Evolutionary conservation across 2,888 invertebrate species (phyloP), one percentile per base, ranked within the genome.

Genomic region (Hydroisotoma schaefferi): DNA sequence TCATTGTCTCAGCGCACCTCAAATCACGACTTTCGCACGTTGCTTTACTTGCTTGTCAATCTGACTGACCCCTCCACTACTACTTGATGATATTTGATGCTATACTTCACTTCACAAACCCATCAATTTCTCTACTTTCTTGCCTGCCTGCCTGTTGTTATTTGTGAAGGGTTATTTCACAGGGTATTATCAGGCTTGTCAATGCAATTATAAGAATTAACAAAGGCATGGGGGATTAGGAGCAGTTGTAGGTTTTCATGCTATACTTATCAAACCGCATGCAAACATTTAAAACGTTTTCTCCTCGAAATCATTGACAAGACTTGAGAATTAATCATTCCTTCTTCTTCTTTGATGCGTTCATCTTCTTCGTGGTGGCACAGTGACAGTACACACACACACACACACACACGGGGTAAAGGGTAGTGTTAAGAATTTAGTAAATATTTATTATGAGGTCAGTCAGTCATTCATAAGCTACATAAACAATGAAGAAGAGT

Each of bases 11-110:
- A 40, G 53, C 2, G 53, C 53, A 40, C 33, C 52, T 52, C 52
- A 33, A 12, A 20, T 33, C 53, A 53, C 53, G 53, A 53, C 43
- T 53, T 53, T 53, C 53, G 43, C 53, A 53, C 53, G 43, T 53
- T 3, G 26, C 53, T 33, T 53, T 40, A 22, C 27, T 23, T 25
- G 2, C 53, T 53, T 53, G 53, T 52, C 52, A 37, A 37, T 53
- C 43, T 46, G 20, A 23, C 20, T 46, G 20, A 12, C 3, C 23
- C 20, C 5, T 40, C 5, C 33, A n/a, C n/a, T n/a, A n/a, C n/a
- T n/a, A n/a, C n/a, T n/a, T n/a, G n/a, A n/a, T n/a, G n/a, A n/a
- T n/a, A n/a, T n/a, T n/a, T n/a, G n/a, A n/a, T n/a, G n/a, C n/a
- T n/a, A n/a, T n/a, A n/a, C n/a, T n/a, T n/a, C n/a, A n/a, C n/a